Base-by-base conservation (phyloP, 2,888 invertebrate species). In the Lissonota sp. region DNA sequence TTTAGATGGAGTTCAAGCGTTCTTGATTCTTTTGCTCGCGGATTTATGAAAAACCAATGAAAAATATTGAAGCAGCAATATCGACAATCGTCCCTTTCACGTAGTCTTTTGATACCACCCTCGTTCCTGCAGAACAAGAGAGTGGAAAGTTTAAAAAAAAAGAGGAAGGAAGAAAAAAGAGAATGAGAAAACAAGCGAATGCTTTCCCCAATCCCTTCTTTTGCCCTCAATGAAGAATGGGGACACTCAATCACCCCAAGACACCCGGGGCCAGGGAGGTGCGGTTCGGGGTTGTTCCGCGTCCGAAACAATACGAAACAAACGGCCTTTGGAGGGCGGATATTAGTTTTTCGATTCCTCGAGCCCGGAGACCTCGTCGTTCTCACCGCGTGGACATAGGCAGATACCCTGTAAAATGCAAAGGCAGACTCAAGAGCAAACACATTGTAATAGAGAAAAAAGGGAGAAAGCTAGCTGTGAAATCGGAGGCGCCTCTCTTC, bases 301-400 rank as follows among this genome's bases (percentile, higher is more conserved):
- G 82, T 83, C 90, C 91, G 89, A 92, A 92, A 92, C 92, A 92
- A 92, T 92, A 87, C 92, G 90, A 92, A 92, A 92, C 91, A 92
- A 92, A 92, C 92, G 91, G 90, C 89, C 90, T 86, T 86, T 89
- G 74, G 87, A 88, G 88, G 89, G 87, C 92, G 92, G 92, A 92
- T 92, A 92, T 92, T 92, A 92, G 91, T 92, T 92, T 92, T 92
- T 92, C 92, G 91, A 91, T 91, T 91, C 85, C 87, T 89, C 88
- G 80, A 86, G 84, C 80, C 86, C 87, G 87, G 87, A 83, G 86
- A 83, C 83, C 84, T 80, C 80, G 77, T 76, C 77, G 79, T 76
- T 80, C 83, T 75, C 79, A 78, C 75, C 60, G 58, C 58, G 51
- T 74, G 67, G 57, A 49, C 58, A 72, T 37, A 49, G 14, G 57